Conservation (phyloP, 1,140 invertebrate genomes). For the Drosophila takahashii region DNA sequence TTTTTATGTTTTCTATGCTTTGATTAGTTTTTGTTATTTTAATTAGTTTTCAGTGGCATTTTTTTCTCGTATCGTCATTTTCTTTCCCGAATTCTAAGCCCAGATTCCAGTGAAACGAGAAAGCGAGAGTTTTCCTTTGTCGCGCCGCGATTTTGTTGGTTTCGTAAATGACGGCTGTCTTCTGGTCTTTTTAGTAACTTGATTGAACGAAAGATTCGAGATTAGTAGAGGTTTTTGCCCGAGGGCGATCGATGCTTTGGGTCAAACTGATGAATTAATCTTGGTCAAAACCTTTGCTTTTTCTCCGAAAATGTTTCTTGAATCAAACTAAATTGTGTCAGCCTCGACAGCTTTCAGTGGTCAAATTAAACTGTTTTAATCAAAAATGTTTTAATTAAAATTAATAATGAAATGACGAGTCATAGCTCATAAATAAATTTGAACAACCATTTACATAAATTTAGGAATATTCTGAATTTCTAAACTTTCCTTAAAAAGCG, state of each 20-base stretch:
- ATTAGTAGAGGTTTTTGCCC: slow-evolving; percentile 36
- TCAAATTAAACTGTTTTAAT: neutral
- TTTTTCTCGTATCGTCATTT: slow-evolving; percentile 37
- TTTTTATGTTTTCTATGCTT: slow-evolving; percentile 44
- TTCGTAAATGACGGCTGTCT: slow-evolving; percentile 22
- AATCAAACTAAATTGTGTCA: slow-evolving; percentile 10
- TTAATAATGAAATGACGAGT: neutral
- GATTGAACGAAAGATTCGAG: slow-evolving; percentile 46
- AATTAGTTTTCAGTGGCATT: slow-evolving; percentile 51
- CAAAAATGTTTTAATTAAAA: slow-evolving; percentile 4
- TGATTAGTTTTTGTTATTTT: slow-evolving; percentile 52
- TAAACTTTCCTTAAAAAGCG: neutral
- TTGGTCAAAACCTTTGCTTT: slow-evolving; percentile 16
- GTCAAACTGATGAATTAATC: slow-evolving; percentile 34
- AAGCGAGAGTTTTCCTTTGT: slow-evolving; percentile 52
- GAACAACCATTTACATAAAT: neutral
- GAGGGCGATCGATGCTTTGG: slow-evolving; percentile 1
- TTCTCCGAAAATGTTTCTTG: neutral
- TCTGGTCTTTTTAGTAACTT: slow-evolving; percentile 26
- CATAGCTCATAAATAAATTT: neutral
- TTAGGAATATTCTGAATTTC: neutral
- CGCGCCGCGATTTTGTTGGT: slow-evolving; percentile 33
- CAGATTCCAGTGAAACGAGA: slow-evolving; percentile 35
- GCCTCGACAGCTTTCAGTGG: neutral
- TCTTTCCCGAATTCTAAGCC: slow-evolving; percentile 39